Base-by-base conservation (phyloP, 2,888 invertebrate species). In the Tenthredo distinguenda region DNA sequence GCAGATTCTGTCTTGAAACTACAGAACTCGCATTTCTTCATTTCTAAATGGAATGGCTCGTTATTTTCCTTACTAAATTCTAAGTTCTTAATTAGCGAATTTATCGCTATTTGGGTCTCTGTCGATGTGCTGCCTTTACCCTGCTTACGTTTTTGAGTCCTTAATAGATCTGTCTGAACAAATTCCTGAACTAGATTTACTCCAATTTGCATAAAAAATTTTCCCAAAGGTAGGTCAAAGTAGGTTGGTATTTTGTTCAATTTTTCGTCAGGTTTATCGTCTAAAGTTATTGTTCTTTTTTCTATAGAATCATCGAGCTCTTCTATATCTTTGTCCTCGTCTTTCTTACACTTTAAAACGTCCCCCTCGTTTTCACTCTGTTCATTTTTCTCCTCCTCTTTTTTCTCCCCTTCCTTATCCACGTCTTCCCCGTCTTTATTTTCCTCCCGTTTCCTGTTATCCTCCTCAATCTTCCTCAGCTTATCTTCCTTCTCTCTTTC, bases 161-260 rank as follows among this genome's bases (percentile, higher is more conserved):
- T 96, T 85, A 99, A 94, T 86, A 99, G 94, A 94, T 99, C 99
- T n/a, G 96, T 96, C 94, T 99, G 99, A 31, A 99, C 99, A 93
- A 96, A 97, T 92, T 99, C 98, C 93, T 98, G 98, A 2, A 98
- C 98, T 87, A 98, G 95, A 92, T 97, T 98, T 86, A 97, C 95
- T 47, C 99, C 99, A 89, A 99, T 97, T 91, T 98, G 97, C 94
- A 97, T 97, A 91, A 99, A 97, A 93, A 99, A 98, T 93, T 97
- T 97, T 9, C 99, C 98, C 84, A 98, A 94, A 0, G 98, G 97
- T 93, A 97, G 96, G 88, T 97, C 97, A 92, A 98, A 98, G 92
- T 97, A 98, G 87, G 96, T 96, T 86, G 95, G 94, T 79, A 95
- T 93, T 90, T 95, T 96, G 86, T 94, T 93, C 81, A 91, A 91